phyloP scores from a whole-genome alignment of 1,140 invertebrate genomes.

The Hypsibius dujardini region DNA sequence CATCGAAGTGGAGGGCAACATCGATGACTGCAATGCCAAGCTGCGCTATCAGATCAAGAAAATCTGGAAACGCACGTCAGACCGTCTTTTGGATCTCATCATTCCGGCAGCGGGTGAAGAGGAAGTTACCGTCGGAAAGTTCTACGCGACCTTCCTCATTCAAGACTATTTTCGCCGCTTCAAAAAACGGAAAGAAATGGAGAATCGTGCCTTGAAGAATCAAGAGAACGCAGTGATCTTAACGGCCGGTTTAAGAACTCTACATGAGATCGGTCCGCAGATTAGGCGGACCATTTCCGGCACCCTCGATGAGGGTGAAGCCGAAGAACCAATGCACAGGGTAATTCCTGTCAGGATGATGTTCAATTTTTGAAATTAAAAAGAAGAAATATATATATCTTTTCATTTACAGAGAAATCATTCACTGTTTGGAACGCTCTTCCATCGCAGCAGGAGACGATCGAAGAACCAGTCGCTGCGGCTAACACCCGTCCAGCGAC shows the following conservation, averaged over 20 bases:
- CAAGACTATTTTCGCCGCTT: constrained; percentile 98
- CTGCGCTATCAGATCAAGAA: constrained; percentile 86
- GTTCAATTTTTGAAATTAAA: constrained; percentile 17
- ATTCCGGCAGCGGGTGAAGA: constrained; percentile 82
- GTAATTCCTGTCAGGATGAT: constrained; percentile 40
- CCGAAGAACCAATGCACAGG: constrained; percentile 72
- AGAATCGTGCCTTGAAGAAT: constrained; percentile 52
- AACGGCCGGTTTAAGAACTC: constrained; percentile 67
- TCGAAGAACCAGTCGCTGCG: constrained; percentile 23
- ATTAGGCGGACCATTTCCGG: constrained; percentile 92
- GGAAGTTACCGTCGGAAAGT: constrained; percentile 98
- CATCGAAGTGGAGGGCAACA: constrained; percentile 86
- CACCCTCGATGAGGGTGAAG: constrained; percentile 63
- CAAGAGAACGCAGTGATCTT: constrained; percentile 38
- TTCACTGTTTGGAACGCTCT: constrained; percentile 62
- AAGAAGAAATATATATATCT: constrained; percentile 17
- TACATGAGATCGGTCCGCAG: constrained; percentile 94
- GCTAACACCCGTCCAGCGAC: constrained; percentile 24
- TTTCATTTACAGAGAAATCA: constrained; percentile 63
- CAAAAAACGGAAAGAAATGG: constrained; percentile 87
- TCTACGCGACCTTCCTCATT: constrained; percentile 99
- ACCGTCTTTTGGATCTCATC: constrained; percentile 91
- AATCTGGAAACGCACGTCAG: constrained; percentile 94
- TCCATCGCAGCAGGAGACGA: constrained; percentile 28
- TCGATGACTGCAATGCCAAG: constrained; percentile 88